These are phyloP conservation scores for Heliconius ismenius DNA, from an alignment of 2,888 invertebrate species.

Conservation along the genomic window DNA sequence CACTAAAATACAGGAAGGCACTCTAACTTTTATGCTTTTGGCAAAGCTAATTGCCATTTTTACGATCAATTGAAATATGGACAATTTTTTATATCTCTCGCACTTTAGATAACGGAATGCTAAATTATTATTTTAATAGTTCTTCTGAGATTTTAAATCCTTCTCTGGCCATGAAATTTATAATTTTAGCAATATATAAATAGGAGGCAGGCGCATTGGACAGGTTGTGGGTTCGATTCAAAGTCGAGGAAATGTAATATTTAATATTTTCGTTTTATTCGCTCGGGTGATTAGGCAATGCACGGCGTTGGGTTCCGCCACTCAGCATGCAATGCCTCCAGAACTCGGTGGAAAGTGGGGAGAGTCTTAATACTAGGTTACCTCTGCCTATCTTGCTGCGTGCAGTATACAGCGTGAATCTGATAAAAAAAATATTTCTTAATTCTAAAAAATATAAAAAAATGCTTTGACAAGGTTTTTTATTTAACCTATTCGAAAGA, in stretches of 20 bases:
- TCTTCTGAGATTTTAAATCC: not conserved
- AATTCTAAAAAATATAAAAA: no score
- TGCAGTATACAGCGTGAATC: no score
- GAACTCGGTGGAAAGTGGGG: no score
- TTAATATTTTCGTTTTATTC: no score
- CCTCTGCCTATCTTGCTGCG: not conserved
- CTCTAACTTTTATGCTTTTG: conserved; percentile 7
- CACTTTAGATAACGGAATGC: not conserved
- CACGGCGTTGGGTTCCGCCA: no score
- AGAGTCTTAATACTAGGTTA: not conserved
- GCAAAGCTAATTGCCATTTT: conserved; percentile 14
- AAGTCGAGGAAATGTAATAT: no score
- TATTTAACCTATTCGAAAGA: no score
- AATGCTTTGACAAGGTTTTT: no score
- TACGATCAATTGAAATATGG: not conserved
- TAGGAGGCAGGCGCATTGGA: not conserved
- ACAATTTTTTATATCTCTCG: not conserved
- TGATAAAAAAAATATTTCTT: no score
- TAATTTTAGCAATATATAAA: conserved; percentile 8
- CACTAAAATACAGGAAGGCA: not conserved
- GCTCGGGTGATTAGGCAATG: no score
- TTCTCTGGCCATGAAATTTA: not conserved
- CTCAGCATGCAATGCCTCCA: no score
- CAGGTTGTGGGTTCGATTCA: no score
- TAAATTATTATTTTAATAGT: not conserved